Evolutionary conservation across 1,140 invertebrate species (phyloP), one percentile per base, ranked within the genome.

Genomic region (Zelostemma sp.): DNA sequence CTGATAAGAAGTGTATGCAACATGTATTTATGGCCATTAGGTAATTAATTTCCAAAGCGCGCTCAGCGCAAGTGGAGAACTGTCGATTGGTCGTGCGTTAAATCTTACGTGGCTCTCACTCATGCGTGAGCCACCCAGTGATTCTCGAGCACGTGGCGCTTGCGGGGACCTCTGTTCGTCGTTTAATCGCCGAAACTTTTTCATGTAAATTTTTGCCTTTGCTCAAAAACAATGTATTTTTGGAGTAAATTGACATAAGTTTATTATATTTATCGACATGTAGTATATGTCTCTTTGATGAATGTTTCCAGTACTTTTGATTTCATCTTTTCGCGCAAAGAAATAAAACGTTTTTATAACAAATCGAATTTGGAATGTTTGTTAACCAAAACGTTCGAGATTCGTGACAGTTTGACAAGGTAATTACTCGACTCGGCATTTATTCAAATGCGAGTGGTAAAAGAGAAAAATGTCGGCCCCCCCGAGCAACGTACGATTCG

Each of bases 1-100:
- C 11, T 31, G 28, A 31, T 31, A 31, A 31, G 5, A 31, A 5
- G 28, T 6, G 28, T 31, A 31, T 6, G 5, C 5, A 31, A 31
- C 28, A 31, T 6, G 5, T 31, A 6, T 31, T 31, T 31, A 31
- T 31, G 11, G 28, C 28, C 11, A 5, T 6, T 31, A 31, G 11
- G 5, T 31, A 31, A 31, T 31, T 31, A 11, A 6, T 31, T 31
- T 11, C 28, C 51, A 15, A 14, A 18, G 33, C 11, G 19, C 12
- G n/a, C 14, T 5, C 19, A 15, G 43, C 11, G 50, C 50, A 14
- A 54, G 49, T 9, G 9, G 8, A 47, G 45, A 55, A 43, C 60
- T 55, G 55, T 63, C 51, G 60, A 56, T 63, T 63, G 56, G 45
- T 50, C 60, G 53, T 56, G 53, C 60, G 60, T 63, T 56, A 63